Percentiles rank a stretch among this genome's conserved stretches.
phyloP scores from a whole-genome alignment of 2,888 invertebrate genomes.

The Agrotis clavis region DNA sequence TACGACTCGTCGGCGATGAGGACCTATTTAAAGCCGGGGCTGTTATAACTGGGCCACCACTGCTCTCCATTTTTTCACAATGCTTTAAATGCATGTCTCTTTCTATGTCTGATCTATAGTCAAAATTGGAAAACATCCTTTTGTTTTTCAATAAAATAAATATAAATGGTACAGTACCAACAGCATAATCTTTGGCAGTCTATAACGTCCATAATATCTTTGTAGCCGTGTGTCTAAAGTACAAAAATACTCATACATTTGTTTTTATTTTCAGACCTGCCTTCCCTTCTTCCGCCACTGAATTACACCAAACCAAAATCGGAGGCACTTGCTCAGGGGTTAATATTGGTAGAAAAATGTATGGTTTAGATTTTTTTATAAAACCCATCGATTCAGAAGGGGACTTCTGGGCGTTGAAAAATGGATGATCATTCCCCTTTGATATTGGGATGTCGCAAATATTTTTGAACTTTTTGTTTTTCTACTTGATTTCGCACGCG shows the following conservation, averaged over 20 bases:
- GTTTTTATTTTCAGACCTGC: not conserved
- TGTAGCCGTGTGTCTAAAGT: not conserved
- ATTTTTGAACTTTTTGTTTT: conserved; percentile 43
- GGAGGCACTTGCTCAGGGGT: conserved; percentile 73
- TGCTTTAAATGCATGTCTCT: too few species aligned
- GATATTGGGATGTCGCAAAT: conserved; percentile 57
- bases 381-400: conserved; percentile 62
- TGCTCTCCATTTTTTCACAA: too few species aligned
- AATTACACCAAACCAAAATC: conserved; percentile 61
- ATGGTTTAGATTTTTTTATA: conserved; percentile 72
- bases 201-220: too few species aligned
- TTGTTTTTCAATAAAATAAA: too few species aligned
- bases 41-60: too few species aligned
- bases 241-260: not conserved
- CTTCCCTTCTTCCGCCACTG: not conserved
- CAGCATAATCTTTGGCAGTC: too few species aligned
- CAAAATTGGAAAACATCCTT: too few species aligned
- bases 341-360: conserved; percentile 71
- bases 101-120: too few species aligned
- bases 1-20: too few species aligned
- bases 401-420: conserved; percentile 62
- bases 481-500: not conserved
- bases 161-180: too few species aligned
- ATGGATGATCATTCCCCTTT: conserved; percentile 61
- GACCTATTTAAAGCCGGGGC: too few species aligned